These are phyloP conservation scores for Eristalis tenax DNA, from an alignment of 2,888 invertebrate species.

Conservation along the genomic window DNA sequence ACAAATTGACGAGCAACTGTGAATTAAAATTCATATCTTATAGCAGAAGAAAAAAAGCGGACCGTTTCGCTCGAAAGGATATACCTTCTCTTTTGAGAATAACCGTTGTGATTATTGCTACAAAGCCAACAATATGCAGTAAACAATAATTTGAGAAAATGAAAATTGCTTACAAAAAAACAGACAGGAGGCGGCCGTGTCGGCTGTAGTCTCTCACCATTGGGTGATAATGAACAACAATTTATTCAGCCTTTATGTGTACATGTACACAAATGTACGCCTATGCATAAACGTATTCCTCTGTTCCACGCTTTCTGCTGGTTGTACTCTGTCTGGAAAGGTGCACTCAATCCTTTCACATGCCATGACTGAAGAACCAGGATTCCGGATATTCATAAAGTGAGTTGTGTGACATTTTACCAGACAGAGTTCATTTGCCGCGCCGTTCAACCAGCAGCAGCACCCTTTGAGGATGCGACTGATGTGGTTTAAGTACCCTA, in stretches of 20 bases:
- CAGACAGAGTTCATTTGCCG: slow-evolving; percentile 65
- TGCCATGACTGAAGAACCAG: slow-evolving; percentile 36
- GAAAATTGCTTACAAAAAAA: neutral
- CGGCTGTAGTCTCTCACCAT: neutral
- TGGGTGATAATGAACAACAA: neutral
- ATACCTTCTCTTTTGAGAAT: neutral
- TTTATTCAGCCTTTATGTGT: slow-evolving; percentile 9
- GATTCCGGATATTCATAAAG: slow-evolving; percentile 61
- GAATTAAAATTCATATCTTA: neutral
- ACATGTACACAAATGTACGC: neutral
- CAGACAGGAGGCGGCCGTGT: neutral
- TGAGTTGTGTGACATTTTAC: slow-evolving; percentile 43
- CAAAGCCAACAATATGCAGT: neutral
- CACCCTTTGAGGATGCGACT: slow-evolving; percentile 14
- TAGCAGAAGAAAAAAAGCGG: neutral
- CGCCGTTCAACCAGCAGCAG: slow-evolving; percentile 43
- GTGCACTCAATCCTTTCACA: slow-evolving; percentile 27
- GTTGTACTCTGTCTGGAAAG: slow-evolving; percentile 19
- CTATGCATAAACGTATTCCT: neutral
- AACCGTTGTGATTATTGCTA: neutral
- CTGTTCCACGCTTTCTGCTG: slow-evolving; percentile 1
- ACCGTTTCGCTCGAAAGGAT: neutral
- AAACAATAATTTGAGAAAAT: slow-evolving; percentile 1
- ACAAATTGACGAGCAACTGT: neutral
- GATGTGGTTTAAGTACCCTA: slow-evolving; percentile 45